phyloP scores from a whole-genome alignment of 2,113 vertebrate genomes.

The Nycticebus coucang region DNA sequence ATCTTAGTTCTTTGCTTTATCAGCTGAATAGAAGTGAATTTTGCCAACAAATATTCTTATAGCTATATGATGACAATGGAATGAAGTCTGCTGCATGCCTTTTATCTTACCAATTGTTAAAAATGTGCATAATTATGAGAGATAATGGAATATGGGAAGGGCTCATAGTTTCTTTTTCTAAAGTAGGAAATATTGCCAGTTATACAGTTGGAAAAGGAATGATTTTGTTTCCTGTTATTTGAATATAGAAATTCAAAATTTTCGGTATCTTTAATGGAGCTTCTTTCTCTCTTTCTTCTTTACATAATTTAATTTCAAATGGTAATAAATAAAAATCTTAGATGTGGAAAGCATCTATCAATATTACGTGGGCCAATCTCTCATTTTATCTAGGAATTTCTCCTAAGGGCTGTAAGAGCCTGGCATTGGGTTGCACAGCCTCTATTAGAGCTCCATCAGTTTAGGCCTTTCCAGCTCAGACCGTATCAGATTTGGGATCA shows the following conservation, averaged over 20 bases:
- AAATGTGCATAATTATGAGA: background rate
- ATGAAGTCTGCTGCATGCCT: background rate
- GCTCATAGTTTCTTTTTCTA: slow-evolving; percentile 7
- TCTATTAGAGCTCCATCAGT: background rate
- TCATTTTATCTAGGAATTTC: background rate
- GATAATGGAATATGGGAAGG: background rate
- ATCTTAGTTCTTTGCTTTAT: background rate
- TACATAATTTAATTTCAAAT: slow-evolving; percentile 32
- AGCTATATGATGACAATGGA: background rate
- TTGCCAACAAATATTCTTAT: background rate
- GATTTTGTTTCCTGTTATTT: slow-evolving; percentile 18
- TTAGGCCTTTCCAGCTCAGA: background rate
- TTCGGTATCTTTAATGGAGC: background rate
- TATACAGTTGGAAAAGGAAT: background rate
- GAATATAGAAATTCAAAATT: background rate
- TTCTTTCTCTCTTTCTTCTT: background rate
- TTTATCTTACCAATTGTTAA: background rate
- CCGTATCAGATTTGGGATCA: background rate
- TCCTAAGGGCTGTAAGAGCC: background rate
- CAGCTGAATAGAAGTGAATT: slow-evolving; percentile 2
- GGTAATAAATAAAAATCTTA: background rate
- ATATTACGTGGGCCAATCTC: background rate
- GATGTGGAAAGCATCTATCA: background rate
- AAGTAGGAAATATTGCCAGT: slow-evolving; percentile 28
- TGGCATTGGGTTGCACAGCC: background rate